These are phyloP conservation scores for Aplochiton taeniatus DNA, from an alignment of 2,797 vertebrate genomes.

Conservation along the genomic window DNA sequence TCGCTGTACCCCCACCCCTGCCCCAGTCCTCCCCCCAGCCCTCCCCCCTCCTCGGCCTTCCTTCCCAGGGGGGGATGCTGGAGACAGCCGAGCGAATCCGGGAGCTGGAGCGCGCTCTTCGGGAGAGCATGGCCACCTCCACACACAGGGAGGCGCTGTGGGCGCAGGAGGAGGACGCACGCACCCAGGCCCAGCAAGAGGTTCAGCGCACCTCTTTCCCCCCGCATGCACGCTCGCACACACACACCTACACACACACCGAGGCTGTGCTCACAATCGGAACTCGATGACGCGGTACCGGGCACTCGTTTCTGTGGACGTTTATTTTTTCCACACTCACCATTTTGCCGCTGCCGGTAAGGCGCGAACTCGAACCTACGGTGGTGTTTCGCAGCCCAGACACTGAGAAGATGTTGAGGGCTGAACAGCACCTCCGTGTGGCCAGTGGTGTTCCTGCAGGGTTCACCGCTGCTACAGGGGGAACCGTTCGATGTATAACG, in stretches of 20 bases:
- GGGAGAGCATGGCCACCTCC: slow-evolving; percentile 75
- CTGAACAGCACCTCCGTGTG: slow-evolving; percentile 55
- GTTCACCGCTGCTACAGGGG: slow-evolving; percentile 15
- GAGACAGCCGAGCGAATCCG: slow-evolving; percentile 70
- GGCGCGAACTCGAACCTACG: no score
- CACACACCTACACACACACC: neutral
- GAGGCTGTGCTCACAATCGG: slow-evolving; percentile 1
- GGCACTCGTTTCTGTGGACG: neutral
- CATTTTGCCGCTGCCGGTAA: neutral
- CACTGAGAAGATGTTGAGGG: slow-evolving; percentile 6
- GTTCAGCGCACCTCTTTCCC: slow-evolving; percentile 39
- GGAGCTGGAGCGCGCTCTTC: slow-evolving; percentile 74
- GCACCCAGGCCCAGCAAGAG: slow-evolving; percentile 71
- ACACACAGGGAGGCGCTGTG: slow-evolving; percentile 75
- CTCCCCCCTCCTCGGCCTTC: slow-evolving; percentile 47
- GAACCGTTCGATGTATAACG: no score
- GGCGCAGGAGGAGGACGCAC: slow-evolving; percentile 72
- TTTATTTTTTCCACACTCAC: neutral
- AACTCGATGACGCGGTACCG: neutral
- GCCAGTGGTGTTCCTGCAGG: slow-evolving; percentile 30
- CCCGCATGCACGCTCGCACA: slow-evolving; percentile 10
- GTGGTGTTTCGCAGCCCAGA: neutral
- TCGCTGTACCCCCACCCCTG: slow-evolving; percentile 8
- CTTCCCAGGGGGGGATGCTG: slow-evolving; percentile 71
- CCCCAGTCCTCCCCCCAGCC: slow-evolving; percentile 31